Base-by-base conservation (phyloP, 2,797 vertebrate genomes). In the Sebastes dallii region DNA sequence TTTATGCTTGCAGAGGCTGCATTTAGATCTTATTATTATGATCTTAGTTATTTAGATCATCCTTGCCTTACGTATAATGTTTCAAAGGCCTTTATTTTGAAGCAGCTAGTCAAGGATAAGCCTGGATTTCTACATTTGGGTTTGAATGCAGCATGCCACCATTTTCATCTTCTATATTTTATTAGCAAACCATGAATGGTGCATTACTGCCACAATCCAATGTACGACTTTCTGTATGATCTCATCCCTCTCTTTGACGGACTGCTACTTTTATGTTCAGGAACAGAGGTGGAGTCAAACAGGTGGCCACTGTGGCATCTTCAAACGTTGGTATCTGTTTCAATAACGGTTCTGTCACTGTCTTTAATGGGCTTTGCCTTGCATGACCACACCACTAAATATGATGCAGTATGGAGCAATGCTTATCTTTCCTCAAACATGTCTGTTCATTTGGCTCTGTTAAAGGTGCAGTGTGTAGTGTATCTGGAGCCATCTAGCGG, bases 51-150 rank as follows among this genome's bases (percentile, higher is more conserved):
- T 42, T 76, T 62, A 9, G n/a, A 66, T 72, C 20, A 62, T 59
- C 30, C 18, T 20, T 36, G 20, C 42, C 20, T 52, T 46, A 42
- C 6, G 39, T 42, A 42, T 42, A 52, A 4, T 69, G 60, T 75
- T 66, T 73, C 30, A 66, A 59, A 61, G 36, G 54, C 34, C 32
- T 59, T 68, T 75, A 78, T 72, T 68, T 25, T 75, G 34, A 80
- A 80, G 67, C 24, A 67, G 73, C 67, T 13, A 14, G 60, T 64
- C 62, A 30, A 12, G 27, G 13, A 61, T 61, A 60, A 71, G 46
- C 58, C 39, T 18, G 18, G 12, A 42, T 71, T 25, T 52, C 65
- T n/a, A n/a, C n/a, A 39, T 62, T 58, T 32, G 27, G 74, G 55
- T 66, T 56, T 56, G 29, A 74, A 58, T 61, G 69, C n/a, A 66